Evolutionary conservation across 2,888 invertebrate genomes (phyloP).

Genomic region (Antitype chi): DNA sequence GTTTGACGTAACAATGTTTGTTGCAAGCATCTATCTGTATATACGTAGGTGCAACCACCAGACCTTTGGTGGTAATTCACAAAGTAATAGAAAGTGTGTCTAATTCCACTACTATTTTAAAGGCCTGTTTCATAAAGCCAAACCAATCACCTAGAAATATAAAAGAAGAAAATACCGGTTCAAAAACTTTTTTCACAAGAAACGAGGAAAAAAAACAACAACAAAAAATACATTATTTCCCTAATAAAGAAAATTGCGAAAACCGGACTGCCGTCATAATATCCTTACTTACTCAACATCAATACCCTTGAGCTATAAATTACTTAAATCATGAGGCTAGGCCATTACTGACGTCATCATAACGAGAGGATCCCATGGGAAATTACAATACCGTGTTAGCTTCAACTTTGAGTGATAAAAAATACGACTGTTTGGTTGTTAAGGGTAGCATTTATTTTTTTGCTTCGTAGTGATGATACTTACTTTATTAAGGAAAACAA

Average conservation of each 20-base stretch:
- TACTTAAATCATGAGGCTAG: conserved; percentile 59
- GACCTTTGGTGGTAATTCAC: background rate
- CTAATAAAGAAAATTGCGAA: background rate
- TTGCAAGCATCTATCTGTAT: background rate
- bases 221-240: background rate
- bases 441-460: conserved; percentile 7
- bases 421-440: conserved; percentile 37
- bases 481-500: conserved; percentile 12
- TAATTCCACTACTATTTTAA: background rate
- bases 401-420: conserved; percentile 65
- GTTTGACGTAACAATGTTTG: background rate
- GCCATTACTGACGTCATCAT: conserved; percentile 64
- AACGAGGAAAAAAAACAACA: background rate
- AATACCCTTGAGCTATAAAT: conserved; percentile 57
- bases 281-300: conserved; percentile 34
- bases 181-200: background rate
- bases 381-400: conserved; percentile 65
- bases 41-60: background rate
- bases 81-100: background rate
- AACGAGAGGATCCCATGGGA: conserved; percentile 61
- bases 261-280: conserved; percentile 7
- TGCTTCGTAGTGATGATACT: background rate
- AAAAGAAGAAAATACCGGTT: no score
- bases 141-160: background rate
- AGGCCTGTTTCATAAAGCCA: background rate